Evolutionary conservation across 1,140 invertebrate species (phyloP), one percentile per base, ranked within the genome.

Genomic region (Phocides pigmalion): DNA sequence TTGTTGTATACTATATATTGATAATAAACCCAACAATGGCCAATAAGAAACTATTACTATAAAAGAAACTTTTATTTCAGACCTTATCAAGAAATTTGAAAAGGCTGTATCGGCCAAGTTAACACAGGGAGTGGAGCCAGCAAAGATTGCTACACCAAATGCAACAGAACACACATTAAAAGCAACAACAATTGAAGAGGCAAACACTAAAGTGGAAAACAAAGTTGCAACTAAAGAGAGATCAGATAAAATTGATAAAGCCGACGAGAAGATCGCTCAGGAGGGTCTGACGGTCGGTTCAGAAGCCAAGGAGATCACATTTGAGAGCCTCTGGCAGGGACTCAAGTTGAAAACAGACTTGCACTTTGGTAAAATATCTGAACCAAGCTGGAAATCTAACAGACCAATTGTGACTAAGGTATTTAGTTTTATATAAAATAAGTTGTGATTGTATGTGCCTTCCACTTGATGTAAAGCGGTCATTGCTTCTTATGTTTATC

Each of bases 331-430:
- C 8, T 76, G 81, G 74, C 83, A 88, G 61, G 89, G 89, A 0
- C 69, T 91, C 9, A 87, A 84, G 59, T 53, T 91, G 11, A 91
- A 88, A 37, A 90, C 87, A 53, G 86, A 91, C 56, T 64, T 83
- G 37, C 81, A 84, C 47, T 84, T 91, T 41, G 89, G 89, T 25
- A 90, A 89, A 54, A 89, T 91, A 63, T 91, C 89, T 0, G 82
- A 90, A 51, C 73, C 73, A 0, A 80, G 75, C 19, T 91, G 89
- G 89, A 91, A 87, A 44, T 72, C 76, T 0, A 87, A 84, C 50
- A 89, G 86, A 63, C 87, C 84, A 44, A 75, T 81, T 49, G 70
- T 90, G 4, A 84, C 82, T 35, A 90, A 91, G 80, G 88, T 89
- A 63, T 58, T 53, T 58, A 15, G 0, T 19, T 4, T 12, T 14